phyloP scores from a whole-genome alignment of 2,888 invertebrate species.

The Coleophora flavipennella region DNA sequence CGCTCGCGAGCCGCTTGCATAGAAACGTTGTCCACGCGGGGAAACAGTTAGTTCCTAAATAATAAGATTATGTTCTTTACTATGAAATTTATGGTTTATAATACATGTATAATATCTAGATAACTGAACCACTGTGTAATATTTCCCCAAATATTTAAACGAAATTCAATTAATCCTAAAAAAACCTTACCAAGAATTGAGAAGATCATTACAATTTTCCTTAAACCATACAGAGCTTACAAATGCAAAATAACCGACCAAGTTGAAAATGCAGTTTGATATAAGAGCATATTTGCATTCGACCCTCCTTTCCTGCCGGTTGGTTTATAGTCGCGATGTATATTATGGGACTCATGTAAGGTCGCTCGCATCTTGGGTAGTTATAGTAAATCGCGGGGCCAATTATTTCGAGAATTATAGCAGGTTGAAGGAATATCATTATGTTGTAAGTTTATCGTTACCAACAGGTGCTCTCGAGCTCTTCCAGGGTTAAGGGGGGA shows the following conservation, averaged over 20 bases:
- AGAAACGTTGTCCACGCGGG: too few species aligned
- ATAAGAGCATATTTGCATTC: constrained; percentile 1
- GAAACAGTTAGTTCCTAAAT: too few species aligned
- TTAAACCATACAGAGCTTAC: neutral
- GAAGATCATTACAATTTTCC: neutral
- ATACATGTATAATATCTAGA: too few species aligned
- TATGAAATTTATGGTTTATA: too few species aligned
- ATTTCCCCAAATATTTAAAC: too few species aligned
- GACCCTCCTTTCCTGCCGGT: neutral
- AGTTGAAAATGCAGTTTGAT: constrained; percentile 4
- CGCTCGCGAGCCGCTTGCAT: too few species aligned
- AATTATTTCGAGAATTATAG: constrained; percentile 40
- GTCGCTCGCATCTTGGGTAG: constrained; percentile 13
- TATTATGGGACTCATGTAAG: constrained; percentile 5
- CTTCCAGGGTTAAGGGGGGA: too few species aligned
- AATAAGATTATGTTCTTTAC: too few species aligned
- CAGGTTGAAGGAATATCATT: neutral
- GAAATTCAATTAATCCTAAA: neutral
- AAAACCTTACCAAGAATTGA: neutral
- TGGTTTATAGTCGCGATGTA: constrained; percentile 4
- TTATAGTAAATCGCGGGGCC: constrained; percentile 35
- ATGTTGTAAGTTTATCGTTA: too few species aligned
- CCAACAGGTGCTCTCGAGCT: neutral
- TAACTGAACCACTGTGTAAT: neutral
- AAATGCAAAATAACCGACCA: constrained; percentile 10